Evolutionary conservation across 2,888 invertebrate genomes (phyloP).

Genomic region (Adelognathus sp.): DNA sequence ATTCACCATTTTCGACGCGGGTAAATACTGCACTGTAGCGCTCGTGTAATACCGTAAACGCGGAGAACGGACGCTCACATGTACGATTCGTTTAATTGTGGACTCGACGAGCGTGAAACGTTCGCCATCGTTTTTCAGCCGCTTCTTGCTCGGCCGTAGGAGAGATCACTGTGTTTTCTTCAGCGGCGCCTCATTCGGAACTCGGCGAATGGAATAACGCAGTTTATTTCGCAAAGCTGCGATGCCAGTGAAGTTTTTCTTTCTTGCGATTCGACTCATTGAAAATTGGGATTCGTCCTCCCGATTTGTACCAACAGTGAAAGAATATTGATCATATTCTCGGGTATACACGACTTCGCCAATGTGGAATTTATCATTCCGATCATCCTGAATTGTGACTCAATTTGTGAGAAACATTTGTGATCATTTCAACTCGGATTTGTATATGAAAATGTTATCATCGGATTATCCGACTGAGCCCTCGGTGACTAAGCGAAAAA

Average conservation of each 20-base stretch:
- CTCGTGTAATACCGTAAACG: conserved; percentile 46
- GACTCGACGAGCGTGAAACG: conserved; percentile 2
- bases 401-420: too few species aligned
- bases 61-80: conserved; percentile 55
- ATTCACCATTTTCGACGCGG: conserved; percentile 69
- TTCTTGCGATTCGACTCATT: not conserved
- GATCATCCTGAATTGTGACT: too few species aligned
- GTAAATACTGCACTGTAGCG: conserved; percentile 27
- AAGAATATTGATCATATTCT: not conserved
- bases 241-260: not conserved
- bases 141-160: not conserved
- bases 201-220: not conserved
- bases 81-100: conserved; percentile 71
- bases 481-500: too few species aligned
- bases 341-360: not conserved
- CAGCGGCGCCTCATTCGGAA: conserved; percentile 65
- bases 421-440: too few species aligned
- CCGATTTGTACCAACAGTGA: not conserved
- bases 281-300: too few species aligned
- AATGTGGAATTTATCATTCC: too few species aligned
- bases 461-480: too few species aligned
- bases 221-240: not conserved
- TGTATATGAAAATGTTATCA: too few species aligned
- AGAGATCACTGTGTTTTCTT: conserved; percentile 40
- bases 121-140: not conserved